Evolutionary conservation across 2,888 invertebrate genomes (phyloP).

Genomic region (Drosophila anceps): DNA sequence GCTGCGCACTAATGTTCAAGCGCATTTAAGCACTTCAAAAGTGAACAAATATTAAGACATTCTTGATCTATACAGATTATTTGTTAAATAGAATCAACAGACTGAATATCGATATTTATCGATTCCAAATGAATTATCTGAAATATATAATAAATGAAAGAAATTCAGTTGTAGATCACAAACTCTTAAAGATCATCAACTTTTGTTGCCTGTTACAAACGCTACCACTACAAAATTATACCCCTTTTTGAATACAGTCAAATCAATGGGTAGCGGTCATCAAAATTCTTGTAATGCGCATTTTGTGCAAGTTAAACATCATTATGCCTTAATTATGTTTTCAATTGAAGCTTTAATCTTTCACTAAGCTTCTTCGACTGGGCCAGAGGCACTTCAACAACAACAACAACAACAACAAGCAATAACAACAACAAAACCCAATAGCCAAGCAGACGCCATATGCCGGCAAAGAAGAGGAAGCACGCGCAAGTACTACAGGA

Average conservation of each 20-base stretch:
- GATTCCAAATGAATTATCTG: not conserved
- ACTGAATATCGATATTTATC: not conserved
- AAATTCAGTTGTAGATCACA: not conserved
- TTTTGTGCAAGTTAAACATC: constrained; percentile 38
- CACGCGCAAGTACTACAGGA: constrained; percentile 14
- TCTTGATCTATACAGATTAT: not conserved
- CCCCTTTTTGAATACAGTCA: not conserved
- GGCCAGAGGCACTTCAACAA: constrained; percentile 14
- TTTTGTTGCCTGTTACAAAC: not conserved
- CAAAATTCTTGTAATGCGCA: constrained; percentile 44
- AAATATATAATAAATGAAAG: not conserved
- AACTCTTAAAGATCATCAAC: too few relatives aligned
- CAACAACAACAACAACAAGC: constrained; percentile 10
- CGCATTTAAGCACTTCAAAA: not conserved
- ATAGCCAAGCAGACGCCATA: constrained; percentile 59
- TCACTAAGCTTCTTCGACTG: not conserved
- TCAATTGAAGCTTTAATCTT: constrained; percentile 34
- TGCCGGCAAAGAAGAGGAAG: constrained; percentile 62
- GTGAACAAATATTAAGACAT: not conserved
- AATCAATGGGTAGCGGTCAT: constrained; percentile 8
- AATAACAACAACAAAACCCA: constrained; percentile 24
- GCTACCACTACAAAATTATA: too few relatives aligned
- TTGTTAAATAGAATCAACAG: not conserved
- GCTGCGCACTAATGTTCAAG: not conserved
- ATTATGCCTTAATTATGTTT: constrained; percentile 51